Evolutionary conservation across 2,113 vertebrate genomes (phyloP).

Genomic region (Lathamus discolor): DNA sequence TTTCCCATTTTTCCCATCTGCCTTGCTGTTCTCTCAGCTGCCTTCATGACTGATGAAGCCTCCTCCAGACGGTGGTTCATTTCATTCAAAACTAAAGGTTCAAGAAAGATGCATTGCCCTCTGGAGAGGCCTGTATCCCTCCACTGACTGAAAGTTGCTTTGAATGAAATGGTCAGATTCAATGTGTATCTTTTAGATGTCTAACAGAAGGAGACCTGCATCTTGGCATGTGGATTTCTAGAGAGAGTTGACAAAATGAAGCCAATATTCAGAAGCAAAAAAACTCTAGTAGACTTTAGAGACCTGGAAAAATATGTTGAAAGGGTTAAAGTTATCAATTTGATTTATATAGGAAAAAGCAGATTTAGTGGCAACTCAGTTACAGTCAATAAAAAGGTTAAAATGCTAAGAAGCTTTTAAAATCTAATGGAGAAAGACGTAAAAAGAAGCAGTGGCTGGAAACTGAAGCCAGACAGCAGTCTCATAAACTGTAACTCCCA

Average conservation of each 20-base stretch:
- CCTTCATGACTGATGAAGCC: not conserved
- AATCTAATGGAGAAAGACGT: slow-evolving; percentile 1
- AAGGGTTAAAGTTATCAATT: not conserved
- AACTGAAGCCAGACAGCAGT: not conserved
- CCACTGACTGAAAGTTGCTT: not conserved
- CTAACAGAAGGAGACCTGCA: not conserved
- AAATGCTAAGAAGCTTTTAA: slow-evolving; percentile 30
- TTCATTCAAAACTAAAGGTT: not conserved
- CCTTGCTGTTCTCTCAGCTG: not conserved
- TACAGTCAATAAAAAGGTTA: slow-evolving; percentile 31
- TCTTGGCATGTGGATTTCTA: not conserved
- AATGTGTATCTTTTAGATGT: not conserved
- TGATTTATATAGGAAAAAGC: slow-evolving; percentile 11
- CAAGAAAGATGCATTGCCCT: not conserved
- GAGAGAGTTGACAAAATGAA: not conserved
- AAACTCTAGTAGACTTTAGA: not conserved
- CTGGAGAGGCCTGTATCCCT: not conserved
- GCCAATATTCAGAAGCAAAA: not conserved
- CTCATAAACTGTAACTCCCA: not conserved
- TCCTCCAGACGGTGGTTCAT: not conserved
- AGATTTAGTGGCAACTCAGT: slow-evolving; percentile 8
- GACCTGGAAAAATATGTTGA: not conserved
- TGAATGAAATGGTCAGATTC: not conserved
- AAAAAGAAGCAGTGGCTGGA: not conserved
- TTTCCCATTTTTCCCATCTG: not conserved